phyloP scores from a whole-genome alignment of 2,113 vertebrate genomes.

The Origma solitaria region DNA sequence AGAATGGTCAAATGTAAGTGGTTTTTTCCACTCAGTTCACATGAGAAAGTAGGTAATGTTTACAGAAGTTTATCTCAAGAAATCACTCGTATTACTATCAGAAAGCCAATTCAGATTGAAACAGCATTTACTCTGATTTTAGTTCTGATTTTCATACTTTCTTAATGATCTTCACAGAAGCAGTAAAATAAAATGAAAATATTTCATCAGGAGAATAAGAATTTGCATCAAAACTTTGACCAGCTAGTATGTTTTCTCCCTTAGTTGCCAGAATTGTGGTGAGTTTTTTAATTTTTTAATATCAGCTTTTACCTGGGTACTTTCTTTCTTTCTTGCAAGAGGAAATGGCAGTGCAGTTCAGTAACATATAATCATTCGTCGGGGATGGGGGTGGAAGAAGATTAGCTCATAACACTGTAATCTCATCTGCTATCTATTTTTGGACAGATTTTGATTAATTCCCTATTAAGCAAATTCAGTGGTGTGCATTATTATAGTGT shows the following conservation, averaged over 20 bases:
- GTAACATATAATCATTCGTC: neutral
- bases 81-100: neutral
- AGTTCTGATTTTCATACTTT: neutral
- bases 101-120: neutral
- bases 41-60: neutral
- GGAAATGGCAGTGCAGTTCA: neutral
- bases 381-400: neutral
- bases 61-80: neutral
- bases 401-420: neutral
- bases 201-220: neutral
- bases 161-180: neutral
- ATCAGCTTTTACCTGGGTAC: neutral
- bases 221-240: neutral
- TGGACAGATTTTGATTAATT: conserved; percentile 53
- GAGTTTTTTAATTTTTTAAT: neutral
- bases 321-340: neutral
- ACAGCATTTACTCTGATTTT: neutral
- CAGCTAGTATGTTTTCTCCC: neutral
- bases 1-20: neutral
- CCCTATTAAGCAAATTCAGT: conserved; percentile 32
- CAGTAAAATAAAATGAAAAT: neutral
- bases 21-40: neutral
- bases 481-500: neutral
- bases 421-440: conserved; percentile 3
- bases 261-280: neutral